Percentiles rank a stretch among this genome's conserved stretches.
Evolutionary conservation across 35 echinoderm and acorn worm genomes (phyloP).

Genomic region (Hemicentrotus pulcherrimus): DNA sequence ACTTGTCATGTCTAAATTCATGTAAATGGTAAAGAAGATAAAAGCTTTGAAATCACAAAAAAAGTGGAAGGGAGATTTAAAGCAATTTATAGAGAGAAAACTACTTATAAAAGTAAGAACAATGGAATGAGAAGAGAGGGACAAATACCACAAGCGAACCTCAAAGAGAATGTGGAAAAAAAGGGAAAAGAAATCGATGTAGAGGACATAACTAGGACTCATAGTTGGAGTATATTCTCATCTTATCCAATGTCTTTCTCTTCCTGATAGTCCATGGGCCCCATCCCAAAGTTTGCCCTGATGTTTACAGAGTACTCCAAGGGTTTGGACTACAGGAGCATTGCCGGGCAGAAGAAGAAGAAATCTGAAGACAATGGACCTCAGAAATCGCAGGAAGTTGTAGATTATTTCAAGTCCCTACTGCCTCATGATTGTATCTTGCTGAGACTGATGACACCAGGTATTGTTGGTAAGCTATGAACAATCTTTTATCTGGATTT

Average conservation of each 20-base stretch:
- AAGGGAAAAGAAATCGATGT: not conserved
- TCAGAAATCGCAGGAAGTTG: not conserved
- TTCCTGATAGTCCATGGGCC: not conserved
- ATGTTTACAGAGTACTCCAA: constrained; percentile 45
- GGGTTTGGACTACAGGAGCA: constrained; percentile 18
- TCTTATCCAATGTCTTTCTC: not conserved
- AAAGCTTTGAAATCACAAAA: no score
- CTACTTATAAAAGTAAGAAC: not conserved
- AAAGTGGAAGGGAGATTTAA: no score
- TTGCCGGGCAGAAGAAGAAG: no score
- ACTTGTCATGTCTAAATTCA: no score
- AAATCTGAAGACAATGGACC: constrained; percentile 5
- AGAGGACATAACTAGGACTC: not conserved
- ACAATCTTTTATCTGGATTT: not conserved
- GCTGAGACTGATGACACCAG: constrained; percentile 35
- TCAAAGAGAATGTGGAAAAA: not conserved
- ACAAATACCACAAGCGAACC: not conserved
- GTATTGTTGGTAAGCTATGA: not conserved
- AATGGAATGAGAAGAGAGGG: not conserved
- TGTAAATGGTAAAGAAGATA: no score
- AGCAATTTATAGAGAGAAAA: no score
- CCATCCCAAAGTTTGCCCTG: constrained; percentile 5
- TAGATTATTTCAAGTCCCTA: not conserved
- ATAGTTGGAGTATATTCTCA: not conserved
- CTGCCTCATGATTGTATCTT: not conserved